Evolutionary conservation across 1,140 invertebrate genomes (phyloP).

Genomic region (Battus philenor): DNA sequence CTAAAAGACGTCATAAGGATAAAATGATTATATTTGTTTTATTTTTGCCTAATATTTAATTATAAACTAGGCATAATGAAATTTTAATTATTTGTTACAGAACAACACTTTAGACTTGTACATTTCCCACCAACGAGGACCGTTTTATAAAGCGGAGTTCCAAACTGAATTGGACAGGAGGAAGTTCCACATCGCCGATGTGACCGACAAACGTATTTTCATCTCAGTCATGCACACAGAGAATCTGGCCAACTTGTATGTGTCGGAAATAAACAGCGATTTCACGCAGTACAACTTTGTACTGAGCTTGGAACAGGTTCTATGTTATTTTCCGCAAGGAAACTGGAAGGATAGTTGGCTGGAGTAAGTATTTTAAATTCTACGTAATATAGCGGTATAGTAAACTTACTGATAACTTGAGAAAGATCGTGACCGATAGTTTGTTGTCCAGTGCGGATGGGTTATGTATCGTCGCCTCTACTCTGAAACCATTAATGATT

Average conservation of each 20-base stretch:
- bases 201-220: slow-evolving; percentile 86
- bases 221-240: slow-evolving; percentile 89
- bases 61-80: no score
- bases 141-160: slow-evolving; percentile 85
- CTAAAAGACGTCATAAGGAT: no score
- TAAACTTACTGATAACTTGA: no score
- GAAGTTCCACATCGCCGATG: slow-evolving; percentile 90
- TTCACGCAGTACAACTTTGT: slow-evolving; percentile 81
- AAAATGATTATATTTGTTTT: no score
- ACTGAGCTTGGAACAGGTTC: slow-evolving; percentile 87
- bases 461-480: no score
- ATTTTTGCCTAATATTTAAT: no score
- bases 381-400: no score
- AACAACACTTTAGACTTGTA: slow-evolving; percentile 82
- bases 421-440: no score
- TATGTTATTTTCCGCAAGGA: slow-evolving; percentile 89
- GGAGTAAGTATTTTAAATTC: slow-evolving; percentile 82
- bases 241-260: slow-evolving; percentile 86
- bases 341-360: slow-evolving; percentile 90
- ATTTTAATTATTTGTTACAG: slow-evolving; percentile 60
- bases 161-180: slow-evolving; percentile 80
- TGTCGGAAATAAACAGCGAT: slow-evolving; percentile 79
- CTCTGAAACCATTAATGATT: no score
- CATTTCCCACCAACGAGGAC: slow-evolving; percentile 84
- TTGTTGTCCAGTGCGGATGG: no score